Evolutionary conservation across 2,888 invertebrate species (phyloP).

Genomic region (Tromatobia lineatoria): DNA sequence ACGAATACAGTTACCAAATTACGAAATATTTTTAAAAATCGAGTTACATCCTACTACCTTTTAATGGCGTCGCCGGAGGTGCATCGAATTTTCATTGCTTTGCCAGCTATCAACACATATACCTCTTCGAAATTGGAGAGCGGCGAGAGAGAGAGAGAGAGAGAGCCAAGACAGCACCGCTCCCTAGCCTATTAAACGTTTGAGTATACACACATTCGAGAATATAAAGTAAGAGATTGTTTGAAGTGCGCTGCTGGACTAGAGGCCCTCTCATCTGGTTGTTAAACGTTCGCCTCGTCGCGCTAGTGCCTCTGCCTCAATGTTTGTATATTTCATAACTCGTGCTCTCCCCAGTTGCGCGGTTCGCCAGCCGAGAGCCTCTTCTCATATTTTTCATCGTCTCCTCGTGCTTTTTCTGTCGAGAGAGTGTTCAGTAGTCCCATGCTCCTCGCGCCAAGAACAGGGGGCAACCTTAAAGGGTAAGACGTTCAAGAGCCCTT

Average conservation of each 20-base stretch:
- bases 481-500: slow-evolving; percentile 37
- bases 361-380: slow-evolving; percentile 60
- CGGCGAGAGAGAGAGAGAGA: slow-evolving; percentile 9
- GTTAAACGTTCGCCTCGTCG: slow-evolving; percentile 41
- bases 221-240: slow-evolving; percentile 74
- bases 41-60: not conserved
- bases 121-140: not conserved
- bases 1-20: too few relatives aligned
- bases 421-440: slow-evolving; percentile 61
- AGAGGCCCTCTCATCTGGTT: slow-evolving; percentile 51
- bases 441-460: slow-evolving; percentile 33
- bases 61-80: not conserved
- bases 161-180: not conserved
- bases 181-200: slow-evolving; percentile 75
- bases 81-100: not conserved
- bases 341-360: slow-evolving; percentile 69
- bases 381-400: slow-evolving; percentile 53
- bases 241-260: slow-evolving; percentile 76
- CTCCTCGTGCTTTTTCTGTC: slow-evolving; percentile 46
- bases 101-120: not conserved
- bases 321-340: slow-evolving; percentile 83
- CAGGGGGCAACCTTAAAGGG: slow-evolving; percentile 49
- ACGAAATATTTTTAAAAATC: not conserved
- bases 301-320: slow-evolving; percentile 38
- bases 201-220: slow-evolving; percentile 72